These are phyloP conservation scores for Colistium nudipinnis DNA, from an alignment of 2,113 vertebrate species.

Conservation along the genomic window DNA sequence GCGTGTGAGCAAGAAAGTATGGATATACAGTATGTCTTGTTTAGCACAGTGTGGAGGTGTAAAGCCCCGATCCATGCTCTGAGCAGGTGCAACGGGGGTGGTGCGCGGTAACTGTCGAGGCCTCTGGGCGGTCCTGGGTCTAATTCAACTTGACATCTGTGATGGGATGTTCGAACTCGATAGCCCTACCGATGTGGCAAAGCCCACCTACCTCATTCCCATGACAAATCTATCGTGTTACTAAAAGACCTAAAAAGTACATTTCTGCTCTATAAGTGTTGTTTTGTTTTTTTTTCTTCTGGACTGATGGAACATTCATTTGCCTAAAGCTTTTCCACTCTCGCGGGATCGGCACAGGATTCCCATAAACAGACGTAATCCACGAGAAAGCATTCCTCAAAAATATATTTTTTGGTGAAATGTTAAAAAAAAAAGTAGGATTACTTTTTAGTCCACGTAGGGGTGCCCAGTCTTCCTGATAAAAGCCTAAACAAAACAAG, in stretches of 20 bases:
- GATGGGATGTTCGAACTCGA: conserved; percentile 48
- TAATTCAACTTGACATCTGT: conserved; percentile 61
- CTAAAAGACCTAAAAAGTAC: too few species aligned
- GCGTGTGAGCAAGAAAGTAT: conserved; percentile 40
- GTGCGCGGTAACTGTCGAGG: conserved; percentile 26
- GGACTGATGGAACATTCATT: too few species aligned
- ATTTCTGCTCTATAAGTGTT: too few species aligned
- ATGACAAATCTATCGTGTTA: conserved; percentile 11
- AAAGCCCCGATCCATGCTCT: conserved; percentile 11
- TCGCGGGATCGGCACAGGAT: too few species aligned
- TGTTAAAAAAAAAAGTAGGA: too few species aligned
- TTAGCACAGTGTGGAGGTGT: conserved; percentile 1
- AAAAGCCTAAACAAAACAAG: conserved; percentile 7
- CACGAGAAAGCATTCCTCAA: too few species aligned
- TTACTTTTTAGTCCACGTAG: too few species aligned
- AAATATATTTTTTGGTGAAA: too few species aligned
- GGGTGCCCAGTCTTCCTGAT: not conserved
- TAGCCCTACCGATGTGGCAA: conserved; percentile 39
- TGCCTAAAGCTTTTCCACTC: too few species aligned
- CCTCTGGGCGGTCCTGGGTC: conserved; percentile 41
- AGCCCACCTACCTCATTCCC: conserved; percentile 14
- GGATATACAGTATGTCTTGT: conserved; percentile 23
- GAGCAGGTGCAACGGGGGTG: conserved; percentile 46
- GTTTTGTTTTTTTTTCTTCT: too few species aligned
- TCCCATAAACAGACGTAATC: too few species aligned